phyloP scores from a whole-genome alignment of 35 echinoderm and acorn worm genomes.

The Patiria miniata region DNA sequence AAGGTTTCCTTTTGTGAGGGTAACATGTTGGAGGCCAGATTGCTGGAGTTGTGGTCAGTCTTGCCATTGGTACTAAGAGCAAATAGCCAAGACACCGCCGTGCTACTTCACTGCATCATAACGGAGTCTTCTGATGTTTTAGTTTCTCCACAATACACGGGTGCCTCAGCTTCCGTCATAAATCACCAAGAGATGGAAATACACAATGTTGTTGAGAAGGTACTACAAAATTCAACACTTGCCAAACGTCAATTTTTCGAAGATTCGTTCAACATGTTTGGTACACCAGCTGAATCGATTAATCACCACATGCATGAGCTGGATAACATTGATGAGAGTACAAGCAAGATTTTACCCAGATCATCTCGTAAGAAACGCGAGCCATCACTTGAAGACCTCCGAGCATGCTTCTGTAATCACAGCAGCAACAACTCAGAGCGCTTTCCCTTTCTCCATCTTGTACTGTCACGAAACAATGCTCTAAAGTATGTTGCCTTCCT shows the following conservation, averaged over 20 bases:
- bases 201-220: background rate
- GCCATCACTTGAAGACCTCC: constrained; percentile 27
- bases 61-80: background rate
- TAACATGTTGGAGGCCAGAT: background rate
- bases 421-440: background rate
- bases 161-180: background rate
- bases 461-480: background rate
- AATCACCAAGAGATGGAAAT: constrained; percentile 5
- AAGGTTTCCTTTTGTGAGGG: background rate
- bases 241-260: background rate
- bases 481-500: constrained; percentile 15
- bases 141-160: background rate
- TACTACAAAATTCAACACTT: constrained; percentile 3
- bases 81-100: background rate
- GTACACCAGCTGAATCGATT: background rate
- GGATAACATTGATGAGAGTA: background rate
- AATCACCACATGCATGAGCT: too few relatives aligned
- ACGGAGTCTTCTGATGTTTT: background rate
- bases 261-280: background rate
- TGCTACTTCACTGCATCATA: constrained; percentile 9
- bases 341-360: background rate
- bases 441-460: constrained; percentile 34
- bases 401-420: constrained; percentile 1
- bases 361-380: background rate
- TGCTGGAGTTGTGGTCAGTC: background rate